These are phyloP conservation scores for Pardosa pseudoannulata DNA, from an alignment of 2,888 invertebrate species.

Conservation along the genomic window DNA sequence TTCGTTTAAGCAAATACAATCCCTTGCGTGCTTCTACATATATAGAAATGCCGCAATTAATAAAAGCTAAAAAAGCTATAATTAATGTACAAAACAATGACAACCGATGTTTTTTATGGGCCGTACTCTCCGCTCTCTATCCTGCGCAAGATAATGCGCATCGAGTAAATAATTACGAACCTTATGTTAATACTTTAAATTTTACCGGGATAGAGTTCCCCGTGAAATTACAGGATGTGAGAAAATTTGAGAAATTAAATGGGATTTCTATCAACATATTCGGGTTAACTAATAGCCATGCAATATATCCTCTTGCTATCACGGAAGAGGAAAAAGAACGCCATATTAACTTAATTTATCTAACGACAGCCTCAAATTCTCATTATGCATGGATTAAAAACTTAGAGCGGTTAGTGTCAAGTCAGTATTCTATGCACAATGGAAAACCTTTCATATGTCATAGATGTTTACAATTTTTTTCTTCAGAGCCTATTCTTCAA, in stretches of 20 bases:
- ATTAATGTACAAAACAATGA: not conserved
- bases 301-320: not conserved
- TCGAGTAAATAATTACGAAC: not conserved
- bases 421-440: too few species aligned
- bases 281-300: not conserved
- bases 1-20: not conserved
- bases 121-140: not conserved
- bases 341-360: not conserved
- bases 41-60: not conserved
- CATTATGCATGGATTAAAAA: too few species aligned
- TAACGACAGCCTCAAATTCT: not conserved
- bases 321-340: not conserved
- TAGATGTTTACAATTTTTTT: too few species aligned
- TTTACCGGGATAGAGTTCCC: not conserved
- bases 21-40: not conserved
- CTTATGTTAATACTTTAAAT: not conserved
- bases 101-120: not conserved
- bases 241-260: not conserved
- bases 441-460: too few species aligned
- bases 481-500: too few species aligned
- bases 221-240: not conserved
- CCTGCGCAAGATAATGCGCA: not conserved
- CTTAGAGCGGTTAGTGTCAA: too few species aligned
- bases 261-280: not conserved
- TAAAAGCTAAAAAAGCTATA: not conserved